Percentiles rank a stretch among this genome's conserved stretches.
Conservation (phyloP, 2,797 vertebrate genomes). For the Sebastes vulpes region DNA sequence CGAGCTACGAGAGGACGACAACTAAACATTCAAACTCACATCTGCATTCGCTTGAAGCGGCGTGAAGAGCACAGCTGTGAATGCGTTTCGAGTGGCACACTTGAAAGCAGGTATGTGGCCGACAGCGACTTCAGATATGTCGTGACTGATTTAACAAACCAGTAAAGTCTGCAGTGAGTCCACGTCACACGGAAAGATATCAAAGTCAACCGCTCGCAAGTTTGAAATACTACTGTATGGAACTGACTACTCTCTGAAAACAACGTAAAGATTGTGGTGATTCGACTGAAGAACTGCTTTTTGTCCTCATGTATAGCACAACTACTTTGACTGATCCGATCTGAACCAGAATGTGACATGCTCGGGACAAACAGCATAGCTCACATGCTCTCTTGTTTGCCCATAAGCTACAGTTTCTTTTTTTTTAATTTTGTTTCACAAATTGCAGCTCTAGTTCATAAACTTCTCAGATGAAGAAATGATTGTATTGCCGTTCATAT, state of each 20-base stretch:
- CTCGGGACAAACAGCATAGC: conserved; percentile 45
- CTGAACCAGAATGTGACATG: conserved; percentile 73
- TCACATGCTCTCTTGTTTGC: conserved; percentile 42
- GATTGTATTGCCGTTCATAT: conserved; percentile 67
- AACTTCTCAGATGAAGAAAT: conserved; percentile 50
- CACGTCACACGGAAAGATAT: conserved; percentile 13
- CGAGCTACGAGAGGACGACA: conserved; percentile 94
- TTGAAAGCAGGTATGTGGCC: conserved; percentile 19
- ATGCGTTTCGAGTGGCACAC: conserved; percentile 10
- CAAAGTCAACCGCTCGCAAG: conserved; percentile 11
- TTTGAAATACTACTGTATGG: conserved; percentile 54
- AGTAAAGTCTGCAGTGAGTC: conserved; percentile 38
- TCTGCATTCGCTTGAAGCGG: background rate
- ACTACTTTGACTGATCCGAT: conserved; percentile 50
- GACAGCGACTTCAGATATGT: conserved; percentile 19
- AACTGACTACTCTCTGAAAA: conserved; percentile 49
- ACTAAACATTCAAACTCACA: conserved; percentile 76
- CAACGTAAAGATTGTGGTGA: conserved; percentile 44
- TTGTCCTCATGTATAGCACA: conserved; percentile 37
- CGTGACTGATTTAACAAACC: conserved; percentile 32
- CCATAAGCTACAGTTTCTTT: conserved; percentile 41
- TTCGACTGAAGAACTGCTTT: conserved; percentile 39
- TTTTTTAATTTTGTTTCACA: background rate
- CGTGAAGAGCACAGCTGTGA: conserved; percentile 25
- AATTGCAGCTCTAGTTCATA: conserved; percentile 39